Evolutionary conservation across 2,113 vertebrate genomes (phyloP), one percentile per base, ranked within the genome.

Genomic region (Diglossa brunneiventris): DNA sequence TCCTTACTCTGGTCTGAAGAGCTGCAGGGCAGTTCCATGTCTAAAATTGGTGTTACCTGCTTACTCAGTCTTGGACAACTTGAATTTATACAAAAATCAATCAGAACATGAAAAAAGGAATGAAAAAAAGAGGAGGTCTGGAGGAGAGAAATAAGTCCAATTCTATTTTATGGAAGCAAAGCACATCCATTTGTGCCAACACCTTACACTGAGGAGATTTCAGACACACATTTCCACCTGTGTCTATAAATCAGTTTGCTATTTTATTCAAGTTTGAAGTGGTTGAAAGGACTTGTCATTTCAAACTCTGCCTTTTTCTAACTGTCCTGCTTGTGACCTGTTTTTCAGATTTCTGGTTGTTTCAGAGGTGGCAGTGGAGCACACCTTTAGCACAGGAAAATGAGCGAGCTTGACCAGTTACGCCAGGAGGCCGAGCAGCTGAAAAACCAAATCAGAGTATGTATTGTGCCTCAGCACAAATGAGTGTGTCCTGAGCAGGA

Each of bases 391-490:
- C 96, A 98, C 96, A 98, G 97, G 98, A 99, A 99, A 98, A 99
- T 99, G 99, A 99, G 99, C 89, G 99, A 99, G 98, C 99, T 99
- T 72, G 99, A 99, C 98, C 99, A 99, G 98, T 98, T 99, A 97
- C 99, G 99, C 98, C 99, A 99, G 98, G 99, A 99, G 98, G 99
- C 99, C 89, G 99, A 99, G 95, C 99, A 99, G 96, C 99, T 99
- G 96, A 99, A 99, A 98, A 99, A 99, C 98, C 99, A 99, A 97
- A 99, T 99, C 97, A 97, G 99, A 98, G 99, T 99, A 96, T 24
- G 99, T 99, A 81, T 67, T 42, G 19, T 53, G 24, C 39, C 63
- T 8, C 27, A 9, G 3, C 10, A 53, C 37, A 5, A 37, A 21
- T 15, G 9, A 11, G 4, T 35, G 33, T 5, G 26, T 6, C 53